Conservation (phyloP, 2,113 vertebrate genomes). For the Hassar affinis region DNA sequence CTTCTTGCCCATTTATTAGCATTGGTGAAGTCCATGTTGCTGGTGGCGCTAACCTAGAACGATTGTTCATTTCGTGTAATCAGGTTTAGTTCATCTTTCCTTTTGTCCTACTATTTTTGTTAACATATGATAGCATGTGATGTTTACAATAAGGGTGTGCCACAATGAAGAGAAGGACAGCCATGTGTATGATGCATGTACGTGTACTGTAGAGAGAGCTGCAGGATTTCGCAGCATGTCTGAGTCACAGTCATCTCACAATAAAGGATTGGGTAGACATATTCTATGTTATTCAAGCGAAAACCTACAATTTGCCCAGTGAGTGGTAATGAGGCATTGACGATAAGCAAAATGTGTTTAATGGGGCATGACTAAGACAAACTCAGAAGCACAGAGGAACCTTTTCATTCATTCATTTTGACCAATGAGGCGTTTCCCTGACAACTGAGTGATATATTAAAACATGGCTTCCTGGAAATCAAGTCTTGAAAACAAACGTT, state of each 20-base stretch:
- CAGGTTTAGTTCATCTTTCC: too few species aligned
- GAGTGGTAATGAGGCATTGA: slow-evolving; percentile 14
- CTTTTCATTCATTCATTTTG: slow-evolving; percentile 2
- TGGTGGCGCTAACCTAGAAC: too few species aligned
- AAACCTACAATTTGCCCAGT: slow-evolving; percentile 7
- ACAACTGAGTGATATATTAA: neutral
- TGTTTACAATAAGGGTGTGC: too few species aligned
- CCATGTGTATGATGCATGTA: too few species aligned
- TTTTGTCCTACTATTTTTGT: too few species aligned
- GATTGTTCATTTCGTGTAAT: too few species aligned
- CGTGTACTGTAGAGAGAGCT: too few species aligned
- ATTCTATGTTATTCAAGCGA: neutral
- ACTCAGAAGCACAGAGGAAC: neutral
- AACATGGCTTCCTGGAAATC: neutral
- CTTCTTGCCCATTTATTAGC: too few species aligned
- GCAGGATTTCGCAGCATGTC: neutral
- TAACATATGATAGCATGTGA: too few species aligned
- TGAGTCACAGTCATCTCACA: neutral
- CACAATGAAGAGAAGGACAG: too few species aligned
- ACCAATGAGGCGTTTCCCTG: neutral
- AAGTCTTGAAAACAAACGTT: too few species aligned
- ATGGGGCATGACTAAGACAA: neutral
- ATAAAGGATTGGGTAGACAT: neutral
- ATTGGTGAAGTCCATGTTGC: too few species aligned
- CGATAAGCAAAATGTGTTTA: slow-evolving; percentile 24